Evolutionary conservation across 2,888 invertebrate species (phyloP).

Genomic region (Acanthopleura granulata): DNA sequence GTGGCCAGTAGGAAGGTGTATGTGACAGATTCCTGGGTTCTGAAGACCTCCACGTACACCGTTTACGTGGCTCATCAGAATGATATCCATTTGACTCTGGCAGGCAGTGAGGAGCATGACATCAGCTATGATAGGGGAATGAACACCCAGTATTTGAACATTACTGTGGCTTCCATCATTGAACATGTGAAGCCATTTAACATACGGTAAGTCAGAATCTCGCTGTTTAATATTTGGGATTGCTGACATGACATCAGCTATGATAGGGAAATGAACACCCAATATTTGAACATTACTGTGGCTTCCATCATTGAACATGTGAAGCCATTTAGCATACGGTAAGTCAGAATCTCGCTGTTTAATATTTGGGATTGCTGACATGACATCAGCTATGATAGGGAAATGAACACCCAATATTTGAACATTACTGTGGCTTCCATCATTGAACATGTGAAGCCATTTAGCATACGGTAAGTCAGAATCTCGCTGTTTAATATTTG

Average conservation of each 20-base stretch:
- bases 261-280: slow-evolving; percentile 79
- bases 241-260: slow-evolving; percentile 73
- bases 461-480: slow-evolving; percentile 56
- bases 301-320: slow-evolving; percentile 54
- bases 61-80: slow-evolving; percentile 82
- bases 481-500: neutral
- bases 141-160: slow-evolving; percentile 85
- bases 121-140: slow-evolving; percentile 79
- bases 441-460: slow-evolving; percentile 55
- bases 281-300: slow-evolving; percentile 86
- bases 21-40: slow-evolving; percentile 87
- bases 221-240: neutral
- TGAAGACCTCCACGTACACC: slow-evolving; percentile 83
- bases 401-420: slow-evolving; percentile 83
- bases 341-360: neutral
- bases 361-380: slow-evolving; percentile 34
- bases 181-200: slow-evolving; percentile 55
- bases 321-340: slow-evolving; percentile 64
- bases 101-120: slow-evolving; percentile 74
- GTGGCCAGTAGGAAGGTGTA: slow-evolving; percentile 60
- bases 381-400: slow-evolving; percentile 77
- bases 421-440: slow-evolving; percentile 78
- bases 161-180: slow-evolving; percentile 74
- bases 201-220: slow-evolving; percentile 50
- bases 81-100: slow-evolving; percentile 82